Conservation (phyloP, 2,888 invertebrate genomes). For the Trilocha varians region DNA sequence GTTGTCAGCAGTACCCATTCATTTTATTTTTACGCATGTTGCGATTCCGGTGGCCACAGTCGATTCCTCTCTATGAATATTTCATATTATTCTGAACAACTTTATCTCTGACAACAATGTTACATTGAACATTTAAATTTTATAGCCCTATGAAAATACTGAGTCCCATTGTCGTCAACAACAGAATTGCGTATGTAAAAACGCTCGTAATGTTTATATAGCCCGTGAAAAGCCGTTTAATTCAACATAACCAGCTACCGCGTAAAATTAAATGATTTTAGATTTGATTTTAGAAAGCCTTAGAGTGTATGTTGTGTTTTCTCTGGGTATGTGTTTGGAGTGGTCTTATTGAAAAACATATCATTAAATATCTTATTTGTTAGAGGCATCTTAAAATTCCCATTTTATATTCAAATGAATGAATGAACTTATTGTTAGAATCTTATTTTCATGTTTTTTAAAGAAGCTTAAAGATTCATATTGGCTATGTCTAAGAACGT, state of each 20-base stretch:
- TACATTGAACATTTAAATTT: slow-evolving; percentile 48
- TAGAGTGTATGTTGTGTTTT: no score
- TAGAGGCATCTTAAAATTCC: no score
- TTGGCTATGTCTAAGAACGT: no score
- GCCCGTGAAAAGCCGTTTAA: neutral
- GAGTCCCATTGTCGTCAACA: slow-evolving; percentile 28
- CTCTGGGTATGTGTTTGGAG: no score
- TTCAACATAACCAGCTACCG: neutral
- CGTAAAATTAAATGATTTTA: no score
- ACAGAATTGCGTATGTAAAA: slow-evolving; percentile 15
- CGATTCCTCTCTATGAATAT: slow-evolving; percentile 61
- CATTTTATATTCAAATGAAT: no score
- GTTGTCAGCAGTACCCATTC: slow-evolving; percentile 35
- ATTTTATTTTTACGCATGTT: slow-evolving; percentile 34
- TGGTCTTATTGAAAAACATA: no score
- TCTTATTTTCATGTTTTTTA: no score
- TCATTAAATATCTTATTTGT: no score
- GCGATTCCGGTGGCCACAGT: slow-evolving; percentile 43
- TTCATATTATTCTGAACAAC: slow-evolving; percentile 65
- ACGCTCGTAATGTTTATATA: neutral
- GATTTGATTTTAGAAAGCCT: no score
- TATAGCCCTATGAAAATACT: slow-evolving; percentile 41
- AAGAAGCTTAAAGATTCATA: no score
- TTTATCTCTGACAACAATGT: slow-evolving; percentile 54
- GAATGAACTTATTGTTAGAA: no score